Conservation (phyloP, 1,140 invertebrate genomes). For the Dendroctonus ponderosae region DNA sequence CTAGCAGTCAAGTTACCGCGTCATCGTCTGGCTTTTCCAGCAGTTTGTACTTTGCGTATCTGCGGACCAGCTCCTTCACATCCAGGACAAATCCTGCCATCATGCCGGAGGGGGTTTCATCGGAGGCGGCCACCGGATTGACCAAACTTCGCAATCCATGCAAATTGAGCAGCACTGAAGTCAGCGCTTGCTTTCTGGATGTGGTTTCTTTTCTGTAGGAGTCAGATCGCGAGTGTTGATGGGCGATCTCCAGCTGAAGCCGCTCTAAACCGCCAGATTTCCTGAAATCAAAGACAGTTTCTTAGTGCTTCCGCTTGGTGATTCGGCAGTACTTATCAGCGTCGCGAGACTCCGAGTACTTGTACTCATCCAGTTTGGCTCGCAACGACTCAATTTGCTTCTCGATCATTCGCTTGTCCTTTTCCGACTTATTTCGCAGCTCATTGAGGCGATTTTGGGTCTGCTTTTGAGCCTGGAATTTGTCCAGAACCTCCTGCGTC, state of each 20-base stretch:
- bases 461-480: slow-evolving; percentile 69
- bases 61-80: slow-evolving; percentile 22
- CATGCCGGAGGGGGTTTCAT: slow-evolving; percentile 21
- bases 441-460: slow-evolving; percentile 67
- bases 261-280: slow-evolving; percentile 39
- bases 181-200: slow-evolving; percentile 30
- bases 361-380: slow-evolving; percentile 69
- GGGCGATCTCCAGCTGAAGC: slow-evolving; percentile 32
- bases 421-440: slow-evolving; percentile 66
- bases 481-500: slow-evolving; percentile 68
- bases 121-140: slow-evolving; percentile 33
- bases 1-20: background rate
- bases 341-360: slow-evolving; percentile 76
- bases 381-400: slow-evolving; percentile 64
- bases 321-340: slow-evolving; percentile 63
- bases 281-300: slow-evolving; percentile 17
- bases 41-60: slow-evolving; percentile 11
- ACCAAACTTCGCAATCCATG: slow-evolving; percentile 33
- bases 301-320: too few relatives aligned
- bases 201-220: slow-evolving; percentile 15
- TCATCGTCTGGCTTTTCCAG: slow-evolving; percentile 24
- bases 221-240: slow-evolving; percentile 26
- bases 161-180: slow-evolving; percentile 23
- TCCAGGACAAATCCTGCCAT: slow-evolving; percentile 26
- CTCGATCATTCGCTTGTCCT: slow-evolving; percentile 70